Base-by-base conservation (phyloP, 2,888 invertebrate species). In the Bombylius major region DNA sequence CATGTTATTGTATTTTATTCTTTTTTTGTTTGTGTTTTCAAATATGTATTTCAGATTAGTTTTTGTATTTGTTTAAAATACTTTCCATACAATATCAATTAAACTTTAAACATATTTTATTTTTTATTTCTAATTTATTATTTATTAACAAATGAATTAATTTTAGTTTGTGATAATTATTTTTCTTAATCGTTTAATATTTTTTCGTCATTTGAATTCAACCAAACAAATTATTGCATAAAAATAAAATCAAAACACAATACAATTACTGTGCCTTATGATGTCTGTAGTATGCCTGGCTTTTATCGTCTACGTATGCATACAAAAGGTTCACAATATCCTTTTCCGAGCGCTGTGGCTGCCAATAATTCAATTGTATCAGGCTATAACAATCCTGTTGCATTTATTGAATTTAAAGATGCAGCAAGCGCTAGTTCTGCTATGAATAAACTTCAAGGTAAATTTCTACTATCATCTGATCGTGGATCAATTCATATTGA, bases 401-500 rank as follows among this genome's bases (percentile, higher is more conserved):
- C 96, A 73, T 97, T 98, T 83, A 91, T 95, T 78, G 96, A 98
- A 81, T 98, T 92, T 81, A 86, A 87, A 81, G 92, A 91, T 79
- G 83, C 94, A 69, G 80, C 85, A 70, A 90, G 87, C 77, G 97
- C 98, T 70, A 83, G 89, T 72, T 86, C 89, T 71, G 96, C 95
- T 69, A 86, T 96, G 87, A 84, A 86, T 72, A 84, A 89, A 70
- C 86, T 98, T 69, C 96, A 98, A 79, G 97, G 97, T 75, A 91
- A 92, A 76, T 87, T 91, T 78, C 86, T 96, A 71, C 86, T 94
- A 76, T 93, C 94, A 76, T 95, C 95, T 65, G 92, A 92, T 73
- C 89, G 96, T 76, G 95, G 95, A 68, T 94, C 95, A 73, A 94
- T 98, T 76, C 88, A 96, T 76, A 95, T 98, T 78, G 97, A 98